A percentile compares a stretch with the other conserved stretches of the same genome.
These are phyloP conservation scores for Stegostoma tigrinum DNA, from an alignment of 2,113 vertebrate genomes.

Conservation along the genomic window DNA sequence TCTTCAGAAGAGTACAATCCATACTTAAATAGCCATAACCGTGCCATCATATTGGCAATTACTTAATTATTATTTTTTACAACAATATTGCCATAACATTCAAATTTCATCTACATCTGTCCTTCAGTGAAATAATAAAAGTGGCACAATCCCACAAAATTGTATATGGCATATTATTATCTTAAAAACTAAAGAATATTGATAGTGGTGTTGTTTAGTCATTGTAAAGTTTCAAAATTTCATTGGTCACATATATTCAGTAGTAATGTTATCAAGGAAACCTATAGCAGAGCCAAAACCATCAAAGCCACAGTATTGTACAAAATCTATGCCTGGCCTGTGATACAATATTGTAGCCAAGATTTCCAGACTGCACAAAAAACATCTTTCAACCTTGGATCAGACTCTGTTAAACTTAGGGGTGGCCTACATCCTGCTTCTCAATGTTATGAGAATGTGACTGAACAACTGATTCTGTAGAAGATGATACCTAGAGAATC, in stretches of 20 bases:
- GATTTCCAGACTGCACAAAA: neutral
- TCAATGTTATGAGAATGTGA: neutral
- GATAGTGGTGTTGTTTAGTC: neutral
- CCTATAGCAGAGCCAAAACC: neutral
- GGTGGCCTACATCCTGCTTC: neutral
- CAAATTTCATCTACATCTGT: neutral
- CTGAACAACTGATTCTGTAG: neutral
- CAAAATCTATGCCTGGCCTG: neutral
- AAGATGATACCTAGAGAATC: neutral
- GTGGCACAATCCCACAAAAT: neutral
- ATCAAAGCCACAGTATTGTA: neutral
- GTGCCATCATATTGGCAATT: too few relatives aligned
- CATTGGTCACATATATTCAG: neutral
- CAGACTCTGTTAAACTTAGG: neutral
- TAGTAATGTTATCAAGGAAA: neutral
- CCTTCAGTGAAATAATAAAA: neutral
- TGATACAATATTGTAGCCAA: neutral
- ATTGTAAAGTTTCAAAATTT: neutral
- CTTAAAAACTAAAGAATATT: neutral
- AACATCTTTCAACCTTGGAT: neutral
- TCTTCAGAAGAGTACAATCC: neutral
- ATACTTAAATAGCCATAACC: neutral
- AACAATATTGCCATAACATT: neutral
- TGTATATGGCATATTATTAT: neutral
- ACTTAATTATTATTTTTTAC: neutral